These are phyloP conservation scores for Apogon talboti DNA, from an alignment of 2,797 vertebrate genomes.

Conservation along the genomic window DNA sequence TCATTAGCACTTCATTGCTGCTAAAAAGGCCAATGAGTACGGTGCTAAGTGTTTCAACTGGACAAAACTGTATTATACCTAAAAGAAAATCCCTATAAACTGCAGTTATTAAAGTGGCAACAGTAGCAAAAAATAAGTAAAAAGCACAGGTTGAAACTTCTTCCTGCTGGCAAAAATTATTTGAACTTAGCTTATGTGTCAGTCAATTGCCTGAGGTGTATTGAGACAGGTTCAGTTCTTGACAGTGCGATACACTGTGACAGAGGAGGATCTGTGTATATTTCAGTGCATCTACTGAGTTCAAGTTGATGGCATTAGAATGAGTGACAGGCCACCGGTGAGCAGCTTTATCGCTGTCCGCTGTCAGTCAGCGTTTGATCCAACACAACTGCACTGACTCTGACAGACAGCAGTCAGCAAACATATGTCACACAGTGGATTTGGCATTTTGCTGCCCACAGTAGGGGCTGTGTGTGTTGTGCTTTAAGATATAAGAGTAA, in stretches of 20 bases:
- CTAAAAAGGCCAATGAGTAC: conserved; percentile 10
- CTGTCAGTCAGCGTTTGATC: conserved; percentile 50
- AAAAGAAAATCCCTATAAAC: neutral
- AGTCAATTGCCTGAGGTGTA: conserved; percentile 16
- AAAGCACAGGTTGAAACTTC: neutral
- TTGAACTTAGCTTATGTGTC: neutral
- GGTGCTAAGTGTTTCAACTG: neutral
- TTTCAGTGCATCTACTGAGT: conserved; percentile 31
- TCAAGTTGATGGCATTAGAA: conserved; percentile 46
- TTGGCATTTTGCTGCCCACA: conserved; percentile 31
- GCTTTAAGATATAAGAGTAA: neutral
- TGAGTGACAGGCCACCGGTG: conserved; percentile 59
- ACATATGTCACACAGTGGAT: conserved; percentile 29
- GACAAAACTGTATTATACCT: neutral
- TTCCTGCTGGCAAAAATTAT: neutral
- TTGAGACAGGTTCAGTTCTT: conserved; percentile 10
- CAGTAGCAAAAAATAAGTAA: neutral
- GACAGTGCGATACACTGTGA: conserved; percentile 24
- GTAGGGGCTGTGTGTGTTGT: conserved; percentile 14
- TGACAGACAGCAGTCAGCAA: conserved; percentile 53
- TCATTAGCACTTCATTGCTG: neutral
- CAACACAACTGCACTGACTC: conserved; percentile 28
- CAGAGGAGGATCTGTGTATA: conserved; percentile 30
- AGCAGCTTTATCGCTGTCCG: conserved; percentile 39
- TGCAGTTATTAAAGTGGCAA: no score